Conservation (phyloP, 2,113 vertebrate genomes). For the Smithornis capensis region DNA sequence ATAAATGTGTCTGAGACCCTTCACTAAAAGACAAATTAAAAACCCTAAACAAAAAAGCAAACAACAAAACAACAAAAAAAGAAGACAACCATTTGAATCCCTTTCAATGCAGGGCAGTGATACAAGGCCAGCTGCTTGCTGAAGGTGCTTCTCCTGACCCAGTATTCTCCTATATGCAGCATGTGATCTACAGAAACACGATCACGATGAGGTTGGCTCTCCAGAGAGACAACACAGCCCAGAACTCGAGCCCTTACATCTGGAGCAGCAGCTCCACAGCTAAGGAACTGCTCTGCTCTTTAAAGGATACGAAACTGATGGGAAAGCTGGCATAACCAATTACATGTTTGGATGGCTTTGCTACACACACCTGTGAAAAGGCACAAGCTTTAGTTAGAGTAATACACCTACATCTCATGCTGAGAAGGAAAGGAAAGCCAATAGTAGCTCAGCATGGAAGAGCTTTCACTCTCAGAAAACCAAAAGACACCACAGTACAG, state of each 20-base stretch:
- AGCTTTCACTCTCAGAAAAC: slow-evolving; percentile 34
- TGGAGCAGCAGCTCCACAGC: not conserved
- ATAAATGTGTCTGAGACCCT: not conserved
- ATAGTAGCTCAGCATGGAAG: not conserved
- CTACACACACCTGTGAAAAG: not conserved
- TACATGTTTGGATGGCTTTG: not conserved
- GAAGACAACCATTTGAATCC: not conserved
- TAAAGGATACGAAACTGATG: not conserved
- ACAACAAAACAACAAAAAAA: not conserved
- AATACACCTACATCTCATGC: not conserved
- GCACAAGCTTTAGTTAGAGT: not conserved
- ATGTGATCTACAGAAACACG: not conserved
- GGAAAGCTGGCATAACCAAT: not conserved
- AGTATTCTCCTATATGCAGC: not conserved
- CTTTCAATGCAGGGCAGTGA: not conserved
- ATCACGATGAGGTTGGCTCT: not conserved
- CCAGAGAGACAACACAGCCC: not conserved
- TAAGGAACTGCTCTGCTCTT: not conserved
- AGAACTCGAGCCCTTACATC: not conserved
- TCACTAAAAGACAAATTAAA: not conserved
- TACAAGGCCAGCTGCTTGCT: not conserved
- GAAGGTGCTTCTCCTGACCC: not conserved
- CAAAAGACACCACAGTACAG: not conserved
- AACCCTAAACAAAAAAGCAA: not conserved
- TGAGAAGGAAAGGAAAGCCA: slow-evolving; percentile 28